Percentiles rank a stretch among this genome's conserved stretches.
These are phyloP conservation scores for Sander vitreus DNA, from an alignment of 2,113 vertebrate species.

Conservation along the genomic window DNA sequence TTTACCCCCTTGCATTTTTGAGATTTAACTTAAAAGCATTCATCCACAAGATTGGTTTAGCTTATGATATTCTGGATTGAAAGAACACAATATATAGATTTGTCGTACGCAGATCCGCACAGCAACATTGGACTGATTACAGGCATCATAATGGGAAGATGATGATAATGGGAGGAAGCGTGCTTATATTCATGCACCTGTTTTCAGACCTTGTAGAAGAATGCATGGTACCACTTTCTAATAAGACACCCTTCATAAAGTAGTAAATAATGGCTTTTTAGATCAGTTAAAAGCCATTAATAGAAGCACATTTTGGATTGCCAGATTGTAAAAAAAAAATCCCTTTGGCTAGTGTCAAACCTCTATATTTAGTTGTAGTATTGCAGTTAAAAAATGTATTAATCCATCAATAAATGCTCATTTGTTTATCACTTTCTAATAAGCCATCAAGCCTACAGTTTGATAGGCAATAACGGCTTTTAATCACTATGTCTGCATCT, in stretches of 20 bases:
- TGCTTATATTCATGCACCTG: background rate
- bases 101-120: slow-evolving; percentile 32
- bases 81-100: slow-evolving; percentile 62
- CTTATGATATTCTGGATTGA: slow-evolving; percentile 67
- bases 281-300: background rate
- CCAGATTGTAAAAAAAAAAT: background rate
- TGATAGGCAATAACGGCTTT: background rate
- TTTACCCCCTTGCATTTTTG: slow-evolving; percentile 71
- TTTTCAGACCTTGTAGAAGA: slow-evolving; percentile 9
- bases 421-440: background rate
- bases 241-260: background rate
- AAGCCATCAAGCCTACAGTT: background rate
- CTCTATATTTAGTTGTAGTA: background rate
- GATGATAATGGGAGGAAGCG: background rate
- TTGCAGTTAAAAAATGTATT: background rate
- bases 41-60: slow-evolving; percentile 82
- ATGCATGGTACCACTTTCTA: background rate
- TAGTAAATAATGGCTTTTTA: background rate
- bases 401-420: background rate
- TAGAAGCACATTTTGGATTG: background rate
- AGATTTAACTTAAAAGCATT: slow-evolving; percentile 77
- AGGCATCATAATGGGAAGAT: slow-evolving; percentile 34
- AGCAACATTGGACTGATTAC: slow-evolving; percentile 51
- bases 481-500: background rate
- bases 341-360: background rate